Evolutionary conservation across 2,888 invertebrate genomes (phyloP).

Genomic region (Lacanobia wlatinum): DNA sequence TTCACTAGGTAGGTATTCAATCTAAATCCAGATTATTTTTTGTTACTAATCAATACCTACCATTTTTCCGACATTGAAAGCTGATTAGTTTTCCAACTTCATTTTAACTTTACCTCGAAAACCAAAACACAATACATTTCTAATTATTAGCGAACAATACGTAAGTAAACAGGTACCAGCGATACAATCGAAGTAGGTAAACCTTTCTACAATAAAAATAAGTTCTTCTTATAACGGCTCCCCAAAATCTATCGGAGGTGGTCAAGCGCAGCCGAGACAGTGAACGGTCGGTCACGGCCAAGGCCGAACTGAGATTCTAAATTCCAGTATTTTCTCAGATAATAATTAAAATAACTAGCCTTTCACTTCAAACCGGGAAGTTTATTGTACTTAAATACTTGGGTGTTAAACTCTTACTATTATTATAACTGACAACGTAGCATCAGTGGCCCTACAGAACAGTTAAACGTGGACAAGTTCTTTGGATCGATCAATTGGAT

Average conservation of each 20-base stretch:
- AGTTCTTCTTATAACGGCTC: constrained; percentile 71
- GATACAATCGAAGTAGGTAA: constrained; percentile 51
- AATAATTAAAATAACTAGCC: constrained; percentile 70
- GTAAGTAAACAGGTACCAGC: constrained; percentile 28
- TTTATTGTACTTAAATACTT: constrained; percentile 64
- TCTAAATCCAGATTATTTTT: not conserved
- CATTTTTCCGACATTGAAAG: constrained; percentile 21
- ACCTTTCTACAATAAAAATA: constrained; percentile 64
- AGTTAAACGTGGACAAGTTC: constrained; percentile 35
- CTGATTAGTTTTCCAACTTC: constrained; percentile 35
- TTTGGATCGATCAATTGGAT: constrained; percentile 39
- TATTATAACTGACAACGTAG: constrained; percentile 14
- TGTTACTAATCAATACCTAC: not conserved
- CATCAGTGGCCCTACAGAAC: constrained; percentile 31
- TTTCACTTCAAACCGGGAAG: constrained; percentile 72
- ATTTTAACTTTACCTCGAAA: constrained; percentile 37
- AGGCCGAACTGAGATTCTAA: constrained; percentile 81
- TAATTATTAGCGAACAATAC: constrained; percentile 49
- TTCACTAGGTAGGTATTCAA: not conserved
- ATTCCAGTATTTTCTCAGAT: constrained; percentile 68
- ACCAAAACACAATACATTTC: constrained; percentile 35
- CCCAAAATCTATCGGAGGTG: constrained; percentile 73
- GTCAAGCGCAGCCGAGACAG: constrained; percentile 83
- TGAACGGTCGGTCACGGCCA: constrained; percentile 89
- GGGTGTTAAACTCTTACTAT: constrained; percentile 37